Evolutionary conservation across 2,888 invertebrate genomes (phyloP), one percentile per base, ranked within the genome.

Genomic region (Lycia hirtaria): DNA sequence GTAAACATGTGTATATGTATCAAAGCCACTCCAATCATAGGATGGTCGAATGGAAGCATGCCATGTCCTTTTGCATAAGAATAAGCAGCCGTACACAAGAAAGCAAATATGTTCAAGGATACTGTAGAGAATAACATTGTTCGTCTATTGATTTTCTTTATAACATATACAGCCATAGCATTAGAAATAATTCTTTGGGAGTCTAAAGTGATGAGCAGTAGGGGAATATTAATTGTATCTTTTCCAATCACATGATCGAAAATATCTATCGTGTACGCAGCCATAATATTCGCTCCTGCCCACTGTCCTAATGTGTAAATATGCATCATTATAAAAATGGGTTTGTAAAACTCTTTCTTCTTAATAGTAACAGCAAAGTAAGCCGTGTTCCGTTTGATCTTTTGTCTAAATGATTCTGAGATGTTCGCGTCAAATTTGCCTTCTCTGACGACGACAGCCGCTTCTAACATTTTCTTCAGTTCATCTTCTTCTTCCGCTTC

Each of bases 1-100:
- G 93, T 92, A 9, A 91, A 85, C 67, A 93, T 93, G 62, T 94
- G 87, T 1, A 81, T 53, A 54, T 82, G 81, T 12, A 85, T 64
- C 12, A 86, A 63, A 1, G 65, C 48, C 0, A 82, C 63, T 9
- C 85, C 85, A n/a, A 85, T 74, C 22, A 69, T 54, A 0, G 83
- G 80, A 53, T 80, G 73, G 30, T 84, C 80, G 4, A 79, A 78
- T 0, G 74, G 72, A 6, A 67, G 22, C 60, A 64, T 64, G 5
- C 54, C 47, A 0, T 55, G 52, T 3, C 55, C 49, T 45, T 66
- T 86, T 0, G 73, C 74, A 24, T 83, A 87, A 0, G 78, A 79
- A 56, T 88, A 88, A 0, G 72, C 78, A 0, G 87, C 86, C 24
- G 73, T 81, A 0, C 73, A 41, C 1, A 88, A 37, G 30, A 83